These are phyloP conservation scores for Drosophila oshimai DNA, from an alignment of 1,140 invertebrate genomes.

Conservation along the genomic window DNA sequence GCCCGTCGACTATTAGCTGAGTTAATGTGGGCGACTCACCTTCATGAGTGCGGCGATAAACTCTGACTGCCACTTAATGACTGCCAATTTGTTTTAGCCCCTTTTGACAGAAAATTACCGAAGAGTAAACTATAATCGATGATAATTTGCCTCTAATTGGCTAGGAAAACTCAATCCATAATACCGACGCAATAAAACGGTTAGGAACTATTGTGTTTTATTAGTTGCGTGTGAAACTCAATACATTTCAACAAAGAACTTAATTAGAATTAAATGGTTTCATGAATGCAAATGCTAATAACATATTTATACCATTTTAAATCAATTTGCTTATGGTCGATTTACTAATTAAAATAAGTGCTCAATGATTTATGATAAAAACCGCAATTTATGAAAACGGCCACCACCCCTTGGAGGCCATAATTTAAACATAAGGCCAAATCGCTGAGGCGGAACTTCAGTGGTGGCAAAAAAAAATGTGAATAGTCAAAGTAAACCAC, in stretches of 20 bases:
- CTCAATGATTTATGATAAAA: constrained; percentile 26
- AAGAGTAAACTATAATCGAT: constrained; percentile 29
- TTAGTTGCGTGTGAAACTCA: not conserved
- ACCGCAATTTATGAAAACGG: not conserved
- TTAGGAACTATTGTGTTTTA: not conserved
- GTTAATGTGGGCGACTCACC: constrained; percentile 25
- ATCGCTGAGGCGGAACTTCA: not conserved
- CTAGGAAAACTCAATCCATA: not conserved
- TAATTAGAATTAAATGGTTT: not conserved
- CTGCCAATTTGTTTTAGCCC: constrained; percentile 19
- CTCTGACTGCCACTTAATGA: constrained; percentile 11
- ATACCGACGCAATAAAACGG: not conserved
- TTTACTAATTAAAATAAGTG: constrained; percentile 15
- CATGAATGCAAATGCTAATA: not conserved
- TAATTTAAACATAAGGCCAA: constrained; percentile 16
- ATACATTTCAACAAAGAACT: too few relatives aligned
- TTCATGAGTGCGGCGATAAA: constrained; percentile 6
- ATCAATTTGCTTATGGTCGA: not conserved
- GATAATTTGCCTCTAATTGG: constrained; percentile 30
- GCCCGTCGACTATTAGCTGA: constrained; percentile 18
- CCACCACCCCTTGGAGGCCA: not conserved
- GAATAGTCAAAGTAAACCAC: not conserved
- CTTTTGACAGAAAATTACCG: constrained; percentile 28
- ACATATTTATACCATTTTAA: not conserved
- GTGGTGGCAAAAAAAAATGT: not conserved